Conservation (phyloP, 2,888 invertebrate species). For the Noctua comes region DNA sequence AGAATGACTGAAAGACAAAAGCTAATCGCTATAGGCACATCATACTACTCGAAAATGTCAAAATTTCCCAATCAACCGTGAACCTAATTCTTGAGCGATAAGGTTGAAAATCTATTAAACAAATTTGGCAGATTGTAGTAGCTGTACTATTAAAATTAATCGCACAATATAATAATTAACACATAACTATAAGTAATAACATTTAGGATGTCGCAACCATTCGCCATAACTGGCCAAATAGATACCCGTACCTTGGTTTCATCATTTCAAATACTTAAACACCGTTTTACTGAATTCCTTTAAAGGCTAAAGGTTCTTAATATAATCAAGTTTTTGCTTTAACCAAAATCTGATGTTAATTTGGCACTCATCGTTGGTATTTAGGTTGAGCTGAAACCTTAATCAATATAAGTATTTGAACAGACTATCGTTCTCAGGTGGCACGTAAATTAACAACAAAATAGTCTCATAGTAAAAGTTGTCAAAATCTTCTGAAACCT, state of each 20-base stretch:
- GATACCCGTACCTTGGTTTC: constrained; percentile 32
- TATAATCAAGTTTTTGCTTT: constrained; percentile 54
- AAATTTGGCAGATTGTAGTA: no score
- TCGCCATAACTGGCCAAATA: background rate
- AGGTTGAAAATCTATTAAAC: no score
- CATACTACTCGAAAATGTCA: no score
- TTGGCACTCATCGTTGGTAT: constrained; percentile 22
- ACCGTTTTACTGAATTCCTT: constrained; percentile 39
- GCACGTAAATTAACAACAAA: background rate
- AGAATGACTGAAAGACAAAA: background rate
- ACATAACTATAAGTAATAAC: constrained; percentile 24
- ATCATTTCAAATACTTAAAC: constrained; percentile 42
- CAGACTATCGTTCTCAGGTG: background rate
- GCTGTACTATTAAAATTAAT: constrained; percentile 5
- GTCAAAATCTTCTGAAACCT: background rate
- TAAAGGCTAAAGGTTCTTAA: constrained; percentile 30
- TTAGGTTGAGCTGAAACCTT: constrained; percentile 6
- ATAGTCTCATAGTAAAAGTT: background rate
- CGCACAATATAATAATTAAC: background rate
- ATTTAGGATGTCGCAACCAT: constrained; percentile 17
- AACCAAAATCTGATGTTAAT: constrained; percentile 49
- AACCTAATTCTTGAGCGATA: no score
- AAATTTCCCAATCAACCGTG: no score
- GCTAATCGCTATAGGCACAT: background rate
- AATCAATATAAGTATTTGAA: background rate